These are phyloP conservation scores for Agapetus fuscipes DNA, from an alignment of 2,888 invertebrate species.

Conservation along the genomic window DNA sequence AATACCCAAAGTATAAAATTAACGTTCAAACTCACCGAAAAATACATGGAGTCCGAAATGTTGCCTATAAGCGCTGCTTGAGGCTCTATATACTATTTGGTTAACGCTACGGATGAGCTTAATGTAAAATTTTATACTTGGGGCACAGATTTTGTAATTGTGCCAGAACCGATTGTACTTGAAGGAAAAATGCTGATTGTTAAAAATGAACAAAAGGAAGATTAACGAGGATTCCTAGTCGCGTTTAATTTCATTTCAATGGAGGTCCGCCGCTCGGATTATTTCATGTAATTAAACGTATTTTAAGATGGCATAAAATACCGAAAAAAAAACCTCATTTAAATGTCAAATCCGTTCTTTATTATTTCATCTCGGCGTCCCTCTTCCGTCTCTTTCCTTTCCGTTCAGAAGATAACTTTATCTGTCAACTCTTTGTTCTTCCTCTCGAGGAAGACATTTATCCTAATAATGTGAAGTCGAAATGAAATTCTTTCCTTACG, in stretches of 20 bases:
- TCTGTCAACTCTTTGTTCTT: conserved; percentile 15
- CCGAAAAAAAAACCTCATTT: not conserved
- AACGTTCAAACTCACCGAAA: not conserved
- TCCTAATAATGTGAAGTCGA: conserved; percentile 13
- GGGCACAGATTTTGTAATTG: too few species aligned
- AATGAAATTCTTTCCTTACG: conserved; percentile 15
- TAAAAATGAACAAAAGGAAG: not conserved
- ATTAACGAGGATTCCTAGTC: not conserved
- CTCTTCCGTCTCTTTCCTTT: not conserved
- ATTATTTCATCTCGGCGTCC: conserved; percentile 2
- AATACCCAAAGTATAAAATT: too few species aligned
- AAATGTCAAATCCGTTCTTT: conserved; percentile 4
- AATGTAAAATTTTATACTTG: too few species aligned
- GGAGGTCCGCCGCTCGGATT: not conserved
- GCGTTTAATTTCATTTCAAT: not conserved
- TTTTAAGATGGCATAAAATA: not conserved
- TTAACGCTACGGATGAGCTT: too few species aligned
- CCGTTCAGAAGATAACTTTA: conserved; percentile 8
- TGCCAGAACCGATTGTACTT: too few species aligned
- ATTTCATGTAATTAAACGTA: not conserved
- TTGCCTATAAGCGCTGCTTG: too few species aligned
- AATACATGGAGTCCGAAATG: not conserved
- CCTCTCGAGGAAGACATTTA: conserved; percentile 12
- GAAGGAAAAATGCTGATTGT: too few species aligned
- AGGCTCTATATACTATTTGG: too few species aligned